Evolutionary conservation across 1,140 invertebrate genomes (phyloP), one percentile per base, ranked within the genome.

Genomic region (Campoletis sonorensis): DNA sequence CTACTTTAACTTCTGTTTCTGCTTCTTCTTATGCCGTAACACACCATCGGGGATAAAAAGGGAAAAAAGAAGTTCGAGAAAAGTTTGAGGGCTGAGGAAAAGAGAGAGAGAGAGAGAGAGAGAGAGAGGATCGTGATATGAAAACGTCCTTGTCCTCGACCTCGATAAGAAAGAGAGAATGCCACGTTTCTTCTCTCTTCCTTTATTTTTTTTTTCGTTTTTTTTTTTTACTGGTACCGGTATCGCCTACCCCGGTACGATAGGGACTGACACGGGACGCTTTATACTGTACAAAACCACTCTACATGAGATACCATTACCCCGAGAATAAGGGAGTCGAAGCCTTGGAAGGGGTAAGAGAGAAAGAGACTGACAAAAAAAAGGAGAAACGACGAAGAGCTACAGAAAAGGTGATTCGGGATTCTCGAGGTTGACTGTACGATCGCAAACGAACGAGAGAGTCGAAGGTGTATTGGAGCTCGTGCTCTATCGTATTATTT

Each of bases 201-300:
- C n/a, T n/a, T n/a, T n/a, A n/a, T n/a, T n/a, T n/a, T n/a, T n/a
- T n/a, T n/a, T n/a, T n/a, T n/a, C n/a, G n/a, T n/a, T n/a, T n/a
- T n/a, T n/a, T 23, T 58, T 23, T 54, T 58, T 58, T 58, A 58
- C 54, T 58, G 54, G 54, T 58, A 45, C 40, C 40, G 40, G 40
- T 58, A 58, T 23, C 54, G 21, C 21, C 21, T 58, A n/a, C 54
- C 54, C 54, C 54, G 54, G 54, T 58, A 58, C 54, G 54, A 58
- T 58, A 58, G 54, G 15, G 16, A 23, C 54, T 23, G 54, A n/a
- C 21, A 58, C 21, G 54, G 40, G 40, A 58, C 54, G 16, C 54
- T 58, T 58, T 58, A 58, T n/a, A 58, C 54, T 58, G 54, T 18
- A 58, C 54, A 18, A n/a, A n/a, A 58, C 54, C 54, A n/a, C 54